Conservation (phyloP, 2,113 vertebrate species). For the Lepisosteus oculatus region DNA sequence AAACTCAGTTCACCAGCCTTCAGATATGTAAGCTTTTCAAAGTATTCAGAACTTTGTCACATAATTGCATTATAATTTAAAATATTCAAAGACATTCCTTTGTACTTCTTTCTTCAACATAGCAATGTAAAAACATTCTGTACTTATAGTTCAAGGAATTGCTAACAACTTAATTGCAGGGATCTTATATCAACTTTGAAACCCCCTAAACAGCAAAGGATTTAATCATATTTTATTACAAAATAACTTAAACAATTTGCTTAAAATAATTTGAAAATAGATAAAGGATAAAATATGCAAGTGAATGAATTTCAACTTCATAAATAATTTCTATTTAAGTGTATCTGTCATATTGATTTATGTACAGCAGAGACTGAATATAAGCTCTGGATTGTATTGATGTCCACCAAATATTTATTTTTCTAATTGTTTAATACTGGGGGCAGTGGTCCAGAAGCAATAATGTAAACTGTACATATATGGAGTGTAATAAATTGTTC, state of each 20-base stretch:
- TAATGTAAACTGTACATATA: background rate
- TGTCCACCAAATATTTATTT: background rate
- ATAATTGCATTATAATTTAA: no score
- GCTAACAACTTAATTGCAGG: constrained; percentile 13
- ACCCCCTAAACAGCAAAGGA: constrained; percentile 6
- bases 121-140: no score
- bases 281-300: constrained; percentile 21
- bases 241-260: constrained; percentile 28
- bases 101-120: no score
- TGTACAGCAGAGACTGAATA: no score
- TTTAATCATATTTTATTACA: constrained; percentile 16
- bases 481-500: constrained; percentile 12
- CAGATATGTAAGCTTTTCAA: no score
- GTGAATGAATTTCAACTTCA: constrained; percentile 42
- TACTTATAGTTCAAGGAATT: constrained; percentile 1
- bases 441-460: background rate
- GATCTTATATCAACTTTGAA: constrained; percentile 18
- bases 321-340: constrained; percentile 54
- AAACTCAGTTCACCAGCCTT: no score
- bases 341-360: constrained; percentile 8
- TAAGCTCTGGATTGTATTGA: no score
- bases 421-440: background rate
- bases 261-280: constrained; percentile 19
- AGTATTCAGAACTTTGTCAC: no score
- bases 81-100: no score